A percentile compares a stretch with the other conserved stretches of the same genome.
These are phyloP conservation scores for Alentia gelatinosa DNA, from an alignment of 2,888 invertebrate species.

Conservation along the genomic window DNA sequence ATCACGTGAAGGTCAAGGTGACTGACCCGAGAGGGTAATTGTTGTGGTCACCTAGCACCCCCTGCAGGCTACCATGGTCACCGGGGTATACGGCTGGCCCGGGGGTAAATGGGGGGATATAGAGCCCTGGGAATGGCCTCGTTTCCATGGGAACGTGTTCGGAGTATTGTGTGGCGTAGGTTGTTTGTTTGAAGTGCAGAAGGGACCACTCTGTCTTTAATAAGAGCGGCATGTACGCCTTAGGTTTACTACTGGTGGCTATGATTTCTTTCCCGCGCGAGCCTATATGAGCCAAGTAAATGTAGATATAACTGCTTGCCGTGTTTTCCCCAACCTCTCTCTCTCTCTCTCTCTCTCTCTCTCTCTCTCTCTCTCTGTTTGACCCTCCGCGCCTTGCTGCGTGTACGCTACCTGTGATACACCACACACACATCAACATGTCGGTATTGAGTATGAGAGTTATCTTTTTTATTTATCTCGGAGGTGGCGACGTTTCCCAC, in stretches of 20 bases:
- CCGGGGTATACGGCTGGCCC: background rate
- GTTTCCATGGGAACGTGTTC: background rate
- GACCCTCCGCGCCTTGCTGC: background rate
- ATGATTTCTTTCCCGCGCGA: no score
- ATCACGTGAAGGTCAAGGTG: background rate
- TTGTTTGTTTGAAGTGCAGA: constrained; percentile 4
- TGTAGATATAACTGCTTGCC: background rate
- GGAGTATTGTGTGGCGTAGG: background rate
- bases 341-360: background rate
- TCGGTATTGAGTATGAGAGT: background rate
- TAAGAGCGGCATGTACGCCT: background rate
- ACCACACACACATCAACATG: background rate
- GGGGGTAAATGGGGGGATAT: background rate
- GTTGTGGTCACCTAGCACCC: constrained; percentile 7
- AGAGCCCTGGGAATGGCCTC: background rate
- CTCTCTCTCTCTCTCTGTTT: background rate
- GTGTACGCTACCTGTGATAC: background rate
- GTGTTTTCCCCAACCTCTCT: background rate
- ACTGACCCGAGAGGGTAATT: background rate
- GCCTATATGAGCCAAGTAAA: background rate
- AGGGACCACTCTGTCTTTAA: background rate
- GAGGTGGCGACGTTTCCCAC: background rate
- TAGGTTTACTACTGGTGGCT: no score
- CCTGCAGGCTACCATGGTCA: background rate
- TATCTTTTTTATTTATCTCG: background rate